These are phyloP conservation scores for Buathra laborator DNA, from an alignment of 2,888 invertebrate species.

Conservation along the genomic window DNA sequence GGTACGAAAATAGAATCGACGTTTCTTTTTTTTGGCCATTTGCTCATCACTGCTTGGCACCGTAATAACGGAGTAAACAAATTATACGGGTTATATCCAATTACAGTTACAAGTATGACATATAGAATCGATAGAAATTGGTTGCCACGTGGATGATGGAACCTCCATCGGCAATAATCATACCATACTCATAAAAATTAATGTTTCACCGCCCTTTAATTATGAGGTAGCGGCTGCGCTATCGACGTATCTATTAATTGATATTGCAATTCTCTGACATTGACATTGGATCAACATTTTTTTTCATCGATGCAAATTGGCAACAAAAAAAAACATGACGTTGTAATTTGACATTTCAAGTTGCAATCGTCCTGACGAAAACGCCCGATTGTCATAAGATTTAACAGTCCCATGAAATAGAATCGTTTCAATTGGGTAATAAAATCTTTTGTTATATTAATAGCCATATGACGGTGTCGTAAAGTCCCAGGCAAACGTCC, in stretches of 20 bases:
- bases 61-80: constrained; percentile 54
- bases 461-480: not conserved
- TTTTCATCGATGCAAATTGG: not conserved
- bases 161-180: constrained; percentile 52
- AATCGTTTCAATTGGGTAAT: constrained; percentile 21
- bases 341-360: not conserved
- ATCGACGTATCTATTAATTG: not conserved
- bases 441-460: constrained; percentile 15
- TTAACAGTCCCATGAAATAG: not conserved
- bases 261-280: not conserved
- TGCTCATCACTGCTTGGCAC: not conserved
- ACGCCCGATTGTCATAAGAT: constrained; percentile 40
- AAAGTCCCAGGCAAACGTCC: not conserved
- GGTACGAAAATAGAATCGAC: constrained; percentile 14
- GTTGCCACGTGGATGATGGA: constrained; percentile 31
- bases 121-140: constrained; percentile 35
- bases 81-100: constrained; percentile 49
- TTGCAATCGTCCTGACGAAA: not conserved
- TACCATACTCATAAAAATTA: constrained; percentile 55
- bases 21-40: not conserved
- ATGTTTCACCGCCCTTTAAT: constrained; percentile 44
- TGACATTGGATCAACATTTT: not conserved
- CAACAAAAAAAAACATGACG: not conserved
- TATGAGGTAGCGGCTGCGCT: constrained; percentile 31
- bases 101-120: constrained; percentile 28